A percentile compares a stretch with the other conserved stretches of the same genome.
These are phyloP conservation scores for Gavialis gangeticus DNA, from an alignment of 2,113 vertebrate species.

Conservation along the genomic window DNA sequence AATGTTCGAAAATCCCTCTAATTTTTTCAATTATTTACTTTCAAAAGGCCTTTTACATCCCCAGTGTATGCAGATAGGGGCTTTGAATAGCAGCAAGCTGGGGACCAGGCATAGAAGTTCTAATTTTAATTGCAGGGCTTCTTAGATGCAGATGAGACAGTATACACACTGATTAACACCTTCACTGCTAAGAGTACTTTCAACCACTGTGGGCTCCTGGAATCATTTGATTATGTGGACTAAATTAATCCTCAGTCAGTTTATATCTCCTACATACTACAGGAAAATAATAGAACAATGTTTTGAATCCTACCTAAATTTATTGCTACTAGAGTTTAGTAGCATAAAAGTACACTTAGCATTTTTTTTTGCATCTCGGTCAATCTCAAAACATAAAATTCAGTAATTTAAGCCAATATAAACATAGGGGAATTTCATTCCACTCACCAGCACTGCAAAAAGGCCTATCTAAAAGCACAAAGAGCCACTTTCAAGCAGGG, in stretches of 20 bases:
- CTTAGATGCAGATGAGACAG: conserved; percentile 64
- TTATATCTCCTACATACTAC: neutral
- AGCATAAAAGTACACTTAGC: neutral
- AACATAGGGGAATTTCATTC: neutral
- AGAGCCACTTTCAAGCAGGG: neutral
- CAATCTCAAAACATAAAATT: neutral
- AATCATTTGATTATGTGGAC: neutral
- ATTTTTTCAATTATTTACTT: conserved; percentile 78
- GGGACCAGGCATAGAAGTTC: conserved; percentile 57
- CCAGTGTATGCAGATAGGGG: conserved; percentile 50
- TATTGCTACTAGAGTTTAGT: neutral
- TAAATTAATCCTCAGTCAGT: conserved; percentile 17
- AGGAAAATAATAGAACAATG: conserved; percentile 1
- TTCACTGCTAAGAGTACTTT: conserved; percentile 30
- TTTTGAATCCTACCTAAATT: conserved; percentile 7
- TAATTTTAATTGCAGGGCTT: conserved; percentile 74
- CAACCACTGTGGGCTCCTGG: neutral
- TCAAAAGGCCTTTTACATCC: conserved; percentile 68
- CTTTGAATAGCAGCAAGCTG: conserved; percentile 62
- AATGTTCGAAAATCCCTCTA: conserved; percentile 67
- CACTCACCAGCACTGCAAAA: neutral
- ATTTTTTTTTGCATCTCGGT: neutral
- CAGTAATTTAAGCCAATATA: neutral
- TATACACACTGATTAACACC: conserved; percentile 67
- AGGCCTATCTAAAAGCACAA: neutral